These are phyloP conservation scores for Lepidostoma basale DNA, from an alignment of 1,140 invertebrate species.

Conservation along the genomic window DNA sequence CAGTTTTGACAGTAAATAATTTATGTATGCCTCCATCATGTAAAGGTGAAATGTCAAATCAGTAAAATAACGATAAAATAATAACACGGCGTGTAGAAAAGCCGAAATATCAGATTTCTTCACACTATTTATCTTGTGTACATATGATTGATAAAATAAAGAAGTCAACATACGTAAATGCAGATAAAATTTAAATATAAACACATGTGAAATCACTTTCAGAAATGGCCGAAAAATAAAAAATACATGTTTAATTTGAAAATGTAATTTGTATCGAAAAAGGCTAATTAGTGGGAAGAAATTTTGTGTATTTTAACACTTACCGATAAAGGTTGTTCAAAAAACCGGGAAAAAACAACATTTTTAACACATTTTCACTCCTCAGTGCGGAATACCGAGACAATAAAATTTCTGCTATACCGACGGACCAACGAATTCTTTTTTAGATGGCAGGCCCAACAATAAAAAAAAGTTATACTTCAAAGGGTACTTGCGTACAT, in stretches of 20 bases:
- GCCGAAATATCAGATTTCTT: background rate
- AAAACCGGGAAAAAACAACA: constrained; percentile 2
- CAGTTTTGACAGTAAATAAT: no score
- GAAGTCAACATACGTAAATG: background rate
- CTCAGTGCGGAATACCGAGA: no score
- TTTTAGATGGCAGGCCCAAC: no score
- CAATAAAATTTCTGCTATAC: no score
- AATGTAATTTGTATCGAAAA: background rate
- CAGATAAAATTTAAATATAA: constrained; percentile 14
- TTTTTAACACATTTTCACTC: constrained; percentile 12
- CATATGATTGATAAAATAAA: background rate
- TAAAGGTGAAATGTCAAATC: constrained; percentile 21
- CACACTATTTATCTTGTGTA: background rate
- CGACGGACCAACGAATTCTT: no score
- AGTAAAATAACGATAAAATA: background rate
- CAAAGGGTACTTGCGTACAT: no score
- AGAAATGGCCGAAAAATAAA: constrained; percentile 13
- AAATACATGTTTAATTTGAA: background rate
- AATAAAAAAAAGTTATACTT: no score
- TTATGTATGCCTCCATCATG: background rate
- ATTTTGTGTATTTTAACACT: background rate
- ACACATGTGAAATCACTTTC: constrained; percentile 3
- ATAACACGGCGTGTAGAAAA: background rate
- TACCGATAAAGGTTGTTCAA: background rate
- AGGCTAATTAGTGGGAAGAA: background rate